These are phyloP conservation scores for Spisula subtruncata DNA, from an alignment of 2,888 invertebrate species.

Conservation along the genomic window DNA sequence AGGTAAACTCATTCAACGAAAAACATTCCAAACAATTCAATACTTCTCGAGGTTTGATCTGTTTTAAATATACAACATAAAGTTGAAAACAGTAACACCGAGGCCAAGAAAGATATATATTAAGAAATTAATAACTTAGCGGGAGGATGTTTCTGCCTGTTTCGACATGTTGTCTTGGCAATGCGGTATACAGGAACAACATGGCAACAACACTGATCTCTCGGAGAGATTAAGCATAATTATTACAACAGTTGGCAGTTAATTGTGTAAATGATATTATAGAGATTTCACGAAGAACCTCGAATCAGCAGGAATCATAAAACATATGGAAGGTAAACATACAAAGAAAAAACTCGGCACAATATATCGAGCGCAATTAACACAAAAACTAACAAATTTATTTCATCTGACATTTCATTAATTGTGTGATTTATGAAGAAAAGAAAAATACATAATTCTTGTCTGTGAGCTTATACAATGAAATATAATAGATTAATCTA, in stretches of 20 bases:
- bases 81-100: background rate
- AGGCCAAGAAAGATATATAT: background rate
- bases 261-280: slow-evolving; percentile 13
- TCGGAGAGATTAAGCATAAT: background rate
- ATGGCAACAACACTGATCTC: background rate
- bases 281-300: background rate
- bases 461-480: no score
- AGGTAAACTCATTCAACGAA: background rate
- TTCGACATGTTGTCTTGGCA: background rate
- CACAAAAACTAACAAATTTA: no score
- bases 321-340: background rate
- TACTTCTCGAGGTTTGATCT: background rate
- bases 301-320: no score
- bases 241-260: slow-evolving; percentile 5
- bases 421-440: no score
- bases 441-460: no score
- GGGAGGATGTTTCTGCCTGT: background rate
- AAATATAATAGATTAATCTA: no score
- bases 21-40: background rate
- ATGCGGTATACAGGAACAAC: background rate
- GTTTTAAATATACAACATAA: background rate
- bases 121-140: background rate
- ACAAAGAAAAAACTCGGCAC: background rate
- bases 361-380: no score
- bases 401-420: no score